phyloP scores from a whole-genome alignment of 2,113 vertebrate genomes.

The cat (Felis catus) region F.catus_Fca126_mat1.0 CM031413.1:79289001-79289500 shows the following conservation, averaged over 20 bases:
- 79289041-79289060: conserved; percentile 81
- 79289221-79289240: conserved; percentile 62
- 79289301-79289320: background rate
- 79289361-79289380: background rate
- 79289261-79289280: background rate
- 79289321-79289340: background rate
- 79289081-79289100: conserved; percentile 82
- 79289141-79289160: conserved; percentile 74
- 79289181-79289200: conserved; percentile 62
- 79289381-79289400: background rate
- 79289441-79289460: background rate
- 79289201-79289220: conserved; percentile 60
- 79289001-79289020: conserved; percentile 78
- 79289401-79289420: background rate
- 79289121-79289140: conserved; percentile 81
- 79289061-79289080: conserved; percentile 81
- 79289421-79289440: background rate
- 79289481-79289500: background rate
- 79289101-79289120: conserved; percentile 79
- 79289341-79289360: background rate
- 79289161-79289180: conserved; percentile 77
- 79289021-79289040: conserved; percentile 78
- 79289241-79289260: background rate
- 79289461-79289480: background rate
- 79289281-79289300: background rate